A percentile compares a stretch with the other conserved stretches of the same genome.
Evolutionary conservation across 2,888 invertebrate species (phyloP).

Genomic region (Zele albiditarsus): DNA sequence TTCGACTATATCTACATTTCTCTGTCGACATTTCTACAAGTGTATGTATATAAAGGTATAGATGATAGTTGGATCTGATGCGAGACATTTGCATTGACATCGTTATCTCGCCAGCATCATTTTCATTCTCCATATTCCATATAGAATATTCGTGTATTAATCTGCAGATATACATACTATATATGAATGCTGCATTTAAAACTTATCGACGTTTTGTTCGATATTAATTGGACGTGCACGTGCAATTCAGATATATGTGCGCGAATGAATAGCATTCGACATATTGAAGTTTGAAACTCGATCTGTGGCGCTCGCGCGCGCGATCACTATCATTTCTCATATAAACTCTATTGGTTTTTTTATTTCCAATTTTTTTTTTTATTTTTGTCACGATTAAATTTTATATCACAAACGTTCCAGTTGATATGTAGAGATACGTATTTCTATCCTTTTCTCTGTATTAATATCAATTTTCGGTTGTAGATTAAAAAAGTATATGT

Average conservation of each 20-base stretch:
- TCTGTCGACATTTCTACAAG: not conserved
- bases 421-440: not conserved
- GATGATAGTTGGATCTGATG: not conserved
- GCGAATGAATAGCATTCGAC: not conserved
- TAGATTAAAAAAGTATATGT: not conserved
- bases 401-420: not conserved
- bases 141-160: not conserved
- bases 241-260: not conserved
- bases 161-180: not conserved
- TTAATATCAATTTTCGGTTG: not conserved
- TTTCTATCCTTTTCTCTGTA: not conserved
- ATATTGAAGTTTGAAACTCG: constrained; percentile 13
- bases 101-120: not conserved
- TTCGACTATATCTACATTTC: not conserved
- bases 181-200: constrained; percentile 20
- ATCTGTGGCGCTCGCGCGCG: constrained; percentile 2
- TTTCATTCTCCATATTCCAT: constrained; percentile 1
- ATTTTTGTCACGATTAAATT: not conserved
- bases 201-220: constrained; percentile 35
- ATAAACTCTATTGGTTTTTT: not conserved
- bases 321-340: constrained; percentile 7
- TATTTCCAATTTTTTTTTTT: not conserved
- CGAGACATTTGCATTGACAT: constrained; percentile 2
- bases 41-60: not conserved
- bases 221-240: constrained; percentile 37